Conservation (phyloP, 2,113 vertebrate species). For the Myrmecophaga tridactyla region DNA sequence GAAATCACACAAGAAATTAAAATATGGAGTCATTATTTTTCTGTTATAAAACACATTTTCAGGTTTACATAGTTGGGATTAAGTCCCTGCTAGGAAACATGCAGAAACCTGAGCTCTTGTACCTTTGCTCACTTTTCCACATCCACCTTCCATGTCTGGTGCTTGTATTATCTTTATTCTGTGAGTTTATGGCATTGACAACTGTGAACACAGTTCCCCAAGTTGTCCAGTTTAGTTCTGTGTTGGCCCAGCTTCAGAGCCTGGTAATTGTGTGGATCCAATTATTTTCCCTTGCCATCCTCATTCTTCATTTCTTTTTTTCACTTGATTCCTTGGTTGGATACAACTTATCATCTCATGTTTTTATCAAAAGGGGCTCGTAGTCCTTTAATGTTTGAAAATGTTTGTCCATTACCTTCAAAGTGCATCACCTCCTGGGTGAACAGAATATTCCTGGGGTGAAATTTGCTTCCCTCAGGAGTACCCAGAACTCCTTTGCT, state of each 20-base stretch:
- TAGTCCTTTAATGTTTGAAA: background rate
- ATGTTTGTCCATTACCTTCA: rapidly evolving
- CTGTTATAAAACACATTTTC: background rate
- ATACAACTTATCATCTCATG: background rate
- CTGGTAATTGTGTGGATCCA: background rate
- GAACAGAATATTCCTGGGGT: rapidly evolving
- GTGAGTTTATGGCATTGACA: rapidly evolving
- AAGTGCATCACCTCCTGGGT: too few relatives aligned
- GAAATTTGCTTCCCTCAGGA: rapidly evolving
- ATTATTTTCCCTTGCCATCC: background rate
- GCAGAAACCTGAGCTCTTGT: rapidly evolving
- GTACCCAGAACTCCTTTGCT: rapidly evolving
- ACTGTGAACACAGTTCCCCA: rapidly evolving
- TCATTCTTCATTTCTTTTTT: background rate
- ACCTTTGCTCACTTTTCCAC: rapidly evolving
- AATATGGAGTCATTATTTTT: background rate
- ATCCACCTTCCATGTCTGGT: rapidly evolving
- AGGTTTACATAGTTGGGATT: rapidly evolving
- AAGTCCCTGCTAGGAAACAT: rapidly evolving
- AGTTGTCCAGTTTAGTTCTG: rapidly evolving
- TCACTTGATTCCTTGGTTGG: background rate
- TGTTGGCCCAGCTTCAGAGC: background rate
- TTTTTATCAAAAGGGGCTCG: background rate
- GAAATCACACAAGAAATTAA: background rate
- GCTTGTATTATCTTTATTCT: rapidly evolving